Evolutionary conservation across 2,113 vertebrate genomes (phyloP), one percentile per base, ranked within the genome.

Genomic region (Ictalurus punctatus): DNA sequence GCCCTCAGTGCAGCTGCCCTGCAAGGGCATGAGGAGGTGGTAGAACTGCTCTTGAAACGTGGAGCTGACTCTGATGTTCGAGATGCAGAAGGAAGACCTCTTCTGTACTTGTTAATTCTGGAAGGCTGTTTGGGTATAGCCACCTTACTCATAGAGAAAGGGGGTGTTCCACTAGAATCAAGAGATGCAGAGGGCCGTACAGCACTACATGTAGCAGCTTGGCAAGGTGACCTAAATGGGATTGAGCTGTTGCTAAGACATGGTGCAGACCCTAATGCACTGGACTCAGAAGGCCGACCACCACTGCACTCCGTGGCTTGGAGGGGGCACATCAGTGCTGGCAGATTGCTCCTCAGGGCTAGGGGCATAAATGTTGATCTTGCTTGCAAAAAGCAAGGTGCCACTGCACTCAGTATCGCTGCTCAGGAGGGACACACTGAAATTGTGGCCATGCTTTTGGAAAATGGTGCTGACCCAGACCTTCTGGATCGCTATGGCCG

Each of bases 251-350:
- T 97, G 78, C 91, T 97, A 30, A 92, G 88, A 59, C 92, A 94
- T 0, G 95, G 96, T 0, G 95, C 96, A 0, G 94, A 96, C 37
- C 92, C 95, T 37, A 96, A 97, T 52, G 93, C 95, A 2, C 91
- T 92, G 71, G 96, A 97, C 83, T 13, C 59, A 30, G 95, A 96
- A 19, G 93, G 94, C 1, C 94, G 96, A 86, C 94, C 96, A 0
- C 94, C 96, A 12, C 27, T 97, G 85, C 96, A 96, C 88, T 96
- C 95, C 34, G 94, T 96, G 2, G 95, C 96, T 44, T 97, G 97
- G 96, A 94, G 92, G 48, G 96, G 96, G n/a, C 93, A 96, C 0
- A 74, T 87, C 34, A 84, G 89, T 30, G 92, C 95, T 0, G 95
- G 95, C 13, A 91, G 71, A 1, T 89, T 90, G 76, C 93, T 97